Evolutionary conservation across 2,113 vertebrate genomes (phyloP).

Genomic region (Myotis yumanensis): DNA sequence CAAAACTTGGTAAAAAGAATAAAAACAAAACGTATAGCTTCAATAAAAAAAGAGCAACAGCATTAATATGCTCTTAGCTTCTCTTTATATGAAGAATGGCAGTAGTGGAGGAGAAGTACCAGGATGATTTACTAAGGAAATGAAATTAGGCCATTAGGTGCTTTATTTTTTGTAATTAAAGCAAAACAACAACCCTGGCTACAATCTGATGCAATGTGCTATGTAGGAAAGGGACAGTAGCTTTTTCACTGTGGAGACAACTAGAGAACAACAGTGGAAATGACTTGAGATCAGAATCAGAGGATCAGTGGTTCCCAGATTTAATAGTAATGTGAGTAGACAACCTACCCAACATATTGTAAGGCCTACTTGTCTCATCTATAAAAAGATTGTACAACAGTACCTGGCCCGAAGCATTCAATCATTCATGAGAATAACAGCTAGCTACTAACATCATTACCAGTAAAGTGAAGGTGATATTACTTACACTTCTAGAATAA

Average conservation of each 20-base stretch:
- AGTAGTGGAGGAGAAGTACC: neutral
- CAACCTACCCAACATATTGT: neutral
- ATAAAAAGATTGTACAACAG: neutral
- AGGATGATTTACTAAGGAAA: conserved; percentile 13
- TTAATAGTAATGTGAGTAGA: neutral
- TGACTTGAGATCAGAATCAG: neutral
- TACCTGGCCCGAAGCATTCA: neutral
- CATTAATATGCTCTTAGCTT: neutral
- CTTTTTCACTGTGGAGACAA: neutral
- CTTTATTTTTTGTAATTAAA: neutral
- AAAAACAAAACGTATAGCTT: neutral
- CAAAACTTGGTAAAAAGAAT: neutral
- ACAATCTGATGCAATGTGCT: neutral
- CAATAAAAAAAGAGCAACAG: neutral
- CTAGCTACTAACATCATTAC: neutral
- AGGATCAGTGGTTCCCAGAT: neutral
- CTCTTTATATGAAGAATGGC: neutral
- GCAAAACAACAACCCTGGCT: neutral
- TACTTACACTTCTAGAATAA: neutral
- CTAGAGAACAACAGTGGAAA: neutral
- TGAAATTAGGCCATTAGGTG: neutral
- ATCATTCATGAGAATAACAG: neutral
- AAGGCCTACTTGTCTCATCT: neutral
- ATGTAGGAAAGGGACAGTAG: neutral
- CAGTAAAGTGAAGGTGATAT: neutral